A percentile compares a stretch with the other conserved stretches of the same genome.
These are phyloP conservation scores for Apogon hyalosoma DNA, from an alignment of 2,797 vertebrate genomes.

Conservation along the genomic window DNA sequence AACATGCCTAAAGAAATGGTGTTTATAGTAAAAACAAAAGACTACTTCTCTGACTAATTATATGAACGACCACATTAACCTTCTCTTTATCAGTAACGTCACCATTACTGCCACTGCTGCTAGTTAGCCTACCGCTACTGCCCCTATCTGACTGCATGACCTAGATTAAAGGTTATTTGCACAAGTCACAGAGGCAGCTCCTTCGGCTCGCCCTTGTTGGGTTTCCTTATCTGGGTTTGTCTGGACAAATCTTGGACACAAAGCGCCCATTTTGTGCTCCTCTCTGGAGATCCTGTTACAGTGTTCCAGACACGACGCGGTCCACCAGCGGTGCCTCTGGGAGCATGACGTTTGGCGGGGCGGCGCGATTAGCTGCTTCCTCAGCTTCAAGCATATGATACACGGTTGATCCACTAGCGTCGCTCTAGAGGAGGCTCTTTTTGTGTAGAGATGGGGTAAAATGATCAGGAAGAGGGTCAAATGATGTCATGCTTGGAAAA, in stretches of 20 bases:
- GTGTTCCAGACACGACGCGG: conserved; percentile 74
- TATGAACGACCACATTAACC: conserved; percentile 22
- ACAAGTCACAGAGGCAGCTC: conserved; percentile 66
- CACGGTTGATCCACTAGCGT: conserved; percentile 64
- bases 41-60: background rate
- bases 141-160: conserved; percentile 57
- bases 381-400: conserved; percentile 68
- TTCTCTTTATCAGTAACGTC: conserved; percentile 36
- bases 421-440: conserved; percentile 40
- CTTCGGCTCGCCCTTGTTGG: conserved; percentile 74
- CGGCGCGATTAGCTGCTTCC: conserved; percentile 68
- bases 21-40: conserved; percentile 22
- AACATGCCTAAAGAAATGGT: background rate
- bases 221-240: conserved; percentile 80
- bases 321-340: conserved; percentile 65
- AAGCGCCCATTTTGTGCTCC: conserved; percentile 83
- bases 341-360: conserved; percentile 55
- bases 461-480: conserved; percentile 55
- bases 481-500: conserved; percentile 77
- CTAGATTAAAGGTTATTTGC: conserved; percentile 76
- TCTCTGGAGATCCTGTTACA: conserved; percentile 85
- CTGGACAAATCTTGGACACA: conserved; percentile 83
- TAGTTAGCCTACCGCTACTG: conserved; percentile 13
- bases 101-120: conserved; percentile 22
- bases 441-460: conserved; percentile 64